phyloP scores from a whole-genome alignment of 2,113 vertebrate species.

The Notothenia coriiceps region DNA sequence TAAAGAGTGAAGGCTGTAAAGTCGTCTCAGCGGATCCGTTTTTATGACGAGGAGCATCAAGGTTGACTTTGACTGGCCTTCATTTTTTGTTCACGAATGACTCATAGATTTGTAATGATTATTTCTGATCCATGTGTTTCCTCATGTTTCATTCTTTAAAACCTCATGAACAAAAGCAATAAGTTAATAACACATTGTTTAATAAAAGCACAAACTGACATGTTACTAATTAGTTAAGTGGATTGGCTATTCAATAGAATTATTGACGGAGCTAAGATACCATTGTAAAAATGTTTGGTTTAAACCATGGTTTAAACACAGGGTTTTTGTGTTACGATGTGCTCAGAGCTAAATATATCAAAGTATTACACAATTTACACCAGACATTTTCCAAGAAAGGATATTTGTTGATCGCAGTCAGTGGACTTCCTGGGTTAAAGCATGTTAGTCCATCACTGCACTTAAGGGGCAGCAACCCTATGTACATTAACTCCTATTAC shows the following conservation, averaged over 20 bases:
- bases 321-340: too few relatives aligned
- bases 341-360: too few relatives aligned
- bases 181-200: neutral
- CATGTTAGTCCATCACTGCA: neutral
- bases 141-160: neutral
- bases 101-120: neutral
- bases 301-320: too few relatives aligned
- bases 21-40: neutral
- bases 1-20: neutral
- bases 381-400: too few relatives aligned
- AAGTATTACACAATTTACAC: too few relatives aligned
- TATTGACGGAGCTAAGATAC: neutral
- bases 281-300: neutral
- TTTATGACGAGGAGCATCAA: neutral
- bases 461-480: neutral
- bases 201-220: neutral
- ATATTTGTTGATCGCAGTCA: too few relatives aligned
- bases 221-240: neutral
- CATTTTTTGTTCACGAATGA: neutral
- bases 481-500: neutral
- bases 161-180: neutral
- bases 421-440: too few relatives aligned
- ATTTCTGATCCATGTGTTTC: neutral
- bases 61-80: neutral
- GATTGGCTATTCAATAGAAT: neutral